These are phyloP conservation scores for Anneissia japonica DNA, from an alignment of 35 echinoderm and acorn worm genomes.

Conservation along the genomic window DNA sequence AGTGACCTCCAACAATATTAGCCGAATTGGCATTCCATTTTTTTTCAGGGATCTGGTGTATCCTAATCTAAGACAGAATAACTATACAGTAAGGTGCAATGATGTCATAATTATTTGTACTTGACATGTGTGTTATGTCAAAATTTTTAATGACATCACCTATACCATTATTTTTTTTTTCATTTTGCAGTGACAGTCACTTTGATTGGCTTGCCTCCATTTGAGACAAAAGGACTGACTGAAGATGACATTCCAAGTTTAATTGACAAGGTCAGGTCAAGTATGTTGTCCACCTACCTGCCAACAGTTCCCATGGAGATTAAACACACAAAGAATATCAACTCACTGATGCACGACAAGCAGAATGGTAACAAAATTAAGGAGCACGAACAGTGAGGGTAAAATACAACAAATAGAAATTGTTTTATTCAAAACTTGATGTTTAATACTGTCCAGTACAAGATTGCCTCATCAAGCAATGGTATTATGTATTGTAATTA, in stretches of 20 bases:
- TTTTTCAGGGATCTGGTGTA: no score
- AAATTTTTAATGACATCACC: no score
- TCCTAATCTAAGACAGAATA: no score
- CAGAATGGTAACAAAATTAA: not conserved
- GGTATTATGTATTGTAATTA: no score
- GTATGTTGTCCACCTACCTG: slow-evolving; percentile 28
- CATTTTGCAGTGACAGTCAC: slow-evolving; percentile 24
- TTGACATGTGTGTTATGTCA: no score
- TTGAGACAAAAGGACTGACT: slow-evolving; percentile 33
- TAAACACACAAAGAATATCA: not conserved
- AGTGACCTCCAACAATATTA: not conserved
- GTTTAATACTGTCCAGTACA: no score
- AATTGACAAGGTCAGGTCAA: slow-evolving; percentile 6
- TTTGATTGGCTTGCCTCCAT: slow-evolving; percentile 25
- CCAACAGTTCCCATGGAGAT: not conserved
- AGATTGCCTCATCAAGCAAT: no score
- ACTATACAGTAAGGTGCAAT: no score
- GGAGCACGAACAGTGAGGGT: not conserved
- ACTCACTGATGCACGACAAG: not conserved
- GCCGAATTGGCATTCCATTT: not conserved
- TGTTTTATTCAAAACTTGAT: no score
- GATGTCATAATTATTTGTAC: no score
- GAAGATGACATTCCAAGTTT: slow-evolving; percentile 25
- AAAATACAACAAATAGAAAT: no score
- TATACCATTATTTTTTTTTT: not conserved